Conservation (phyloP, 2,888 invertebrate species). For the Notodonta ziczac region DNA sequence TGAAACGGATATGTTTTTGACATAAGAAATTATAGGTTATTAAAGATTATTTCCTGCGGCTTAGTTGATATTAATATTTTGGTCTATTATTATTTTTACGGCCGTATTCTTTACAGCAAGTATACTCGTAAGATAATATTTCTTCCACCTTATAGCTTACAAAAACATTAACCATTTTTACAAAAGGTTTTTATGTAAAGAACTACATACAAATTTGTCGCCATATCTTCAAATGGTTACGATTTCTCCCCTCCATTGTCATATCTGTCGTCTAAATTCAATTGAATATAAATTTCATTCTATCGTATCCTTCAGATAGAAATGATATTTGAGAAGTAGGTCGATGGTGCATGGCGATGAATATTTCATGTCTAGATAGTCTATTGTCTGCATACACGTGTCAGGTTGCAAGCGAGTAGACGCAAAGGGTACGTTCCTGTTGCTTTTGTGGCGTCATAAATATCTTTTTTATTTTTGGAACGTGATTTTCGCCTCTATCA, state of each 20-base stretch:
- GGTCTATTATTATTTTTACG: too few species aligned
- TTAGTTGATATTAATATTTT: neutral
- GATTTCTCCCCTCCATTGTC: neutral
- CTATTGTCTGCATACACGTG: neutral
- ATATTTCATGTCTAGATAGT: slow-evolving; percentile 30
- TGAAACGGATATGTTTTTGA: neutral
- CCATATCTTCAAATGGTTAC: neutral
- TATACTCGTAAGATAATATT: too few species aligned
- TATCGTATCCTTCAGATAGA: slow-evolving; percentile 5
- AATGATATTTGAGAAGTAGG: slow-evolving; percentile 10
- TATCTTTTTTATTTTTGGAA: too few species aligned
- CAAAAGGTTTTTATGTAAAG: too few species aligned
- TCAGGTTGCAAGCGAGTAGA: neutral
- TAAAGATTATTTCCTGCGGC: neutral
- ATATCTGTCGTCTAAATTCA: slow-evolving; percentile 9
- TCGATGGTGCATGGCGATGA: slow-evolving; percentile 14
- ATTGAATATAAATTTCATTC: slow-evolving; percentile 13
- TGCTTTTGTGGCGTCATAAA: neutral
- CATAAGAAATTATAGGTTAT: slow-evolving; percentile 4
- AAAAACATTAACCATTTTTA: too few species aligned
- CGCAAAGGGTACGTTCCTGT: neutral
- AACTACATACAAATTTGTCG: neutral
- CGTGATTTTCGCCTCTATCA: too few species aligned
- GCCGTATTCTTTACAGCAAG: too few species aligned
- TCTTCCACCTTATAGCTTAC: too few species aligned